Conservation (phyloP, 2,888 invertebrate species). For the Philaethria dido region DNA sequence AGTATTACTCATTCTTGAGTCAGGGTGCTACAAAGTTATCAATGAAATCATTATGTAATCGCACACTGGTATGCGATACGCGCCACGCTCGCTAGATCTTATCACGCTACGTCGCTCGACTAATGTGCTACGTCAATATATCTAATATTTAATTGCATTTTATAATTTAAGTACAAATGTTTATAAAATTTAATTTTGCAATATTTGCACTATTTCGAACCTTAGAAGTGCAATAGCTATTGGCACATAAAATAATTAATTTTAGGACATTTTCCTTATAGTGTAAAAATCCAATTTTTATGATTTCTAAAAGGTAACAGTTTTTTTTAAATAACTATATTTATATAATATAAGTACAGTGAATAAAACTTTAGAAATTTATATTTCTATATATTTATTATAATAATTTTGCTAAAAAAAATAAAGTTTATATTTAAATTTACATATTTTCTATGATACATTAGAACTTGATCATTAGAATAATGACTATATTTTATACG, state of each 20-base stretch:
- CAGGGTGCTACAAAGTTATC: slow-evolving; percentile 60
- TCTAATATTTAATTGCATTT: neutral
- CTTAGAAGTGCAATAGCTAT: too few species aligned
- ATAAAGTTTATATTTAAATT: neutral
- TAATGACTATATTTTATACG: neutral
- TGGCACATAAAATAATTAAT: too few species aligned
- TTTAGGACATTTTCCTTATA: too few species aligned
- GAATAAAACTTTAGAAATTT: too few species aligned
- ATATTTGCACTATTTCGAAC: too few species aligned
- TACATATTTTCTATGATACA: neutral
- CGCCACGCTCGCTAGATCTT: slow-evolving; percentile 27
- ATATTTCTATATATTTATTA: too few species aligned
- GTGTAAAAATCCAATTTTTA: too few species aligned
- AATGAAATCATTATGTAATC: slow-evolving; percentile 56
- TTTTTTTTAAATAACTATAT: too few species aligned
- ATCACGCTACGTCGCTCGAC: neutral
- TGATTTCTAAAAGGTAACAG: too few species aligned
- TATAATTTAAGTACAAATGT: neutral
- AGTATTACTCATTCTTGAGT: slow-evolving; percentile 70
- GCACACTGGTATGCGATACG: slow-evolving; percentile 22
- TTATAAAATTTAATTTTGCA: neutral
- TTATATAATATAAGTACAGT: too few species aligned
- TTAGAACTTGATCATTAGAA: neutral
- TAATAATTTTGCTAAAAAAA: neutral
- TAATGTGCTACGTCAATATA: neutral